Base-by-base conservation (phyloP, 2,888 invertebrate species). In the Perdita meconis region DNA sequence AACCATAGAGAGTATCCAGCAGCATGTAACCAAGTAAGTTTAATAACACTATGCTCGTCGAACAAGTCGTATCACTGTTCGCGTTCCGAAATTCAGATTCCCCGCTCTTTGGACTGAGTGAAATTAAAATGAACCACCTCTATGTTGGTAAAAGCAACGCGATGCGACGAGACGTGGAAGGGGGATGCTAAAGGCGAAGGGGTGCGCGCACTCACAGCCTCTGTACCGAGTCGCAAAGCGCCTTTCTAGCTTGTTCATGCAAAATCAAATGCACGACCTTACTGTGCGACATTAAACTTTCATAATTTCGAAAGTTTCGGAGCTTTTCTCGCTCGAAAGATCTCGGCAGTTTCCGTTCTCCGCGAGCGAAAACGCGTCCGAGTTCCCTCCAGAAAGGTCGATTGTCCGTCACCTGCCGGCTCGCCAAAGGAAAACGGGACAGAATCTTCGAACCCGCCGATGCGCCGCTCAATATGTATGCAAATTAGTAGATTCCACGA, bases 401-500 rank as follows among this genome's bases (percentile, higher is more conserved):
- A 30, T 30, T 30, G 30, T 30, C 30, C 30, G 30, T 30, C 6
- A 6, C 6, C 2, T 6, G 3, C 30, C 30, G 30, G 6, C 2
- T 30, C 3, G 30, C 3, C 30, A 30, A 30, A 30, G 30, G 3
- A 4, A 6, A n/a, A 30, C 3, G 30, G 30, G 6, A 30, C 30
- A 30, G 30, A 30, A 30, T 30, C 71, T 67, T 53, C 63, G 64
- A 44, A 19, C 65, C n/a, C 13, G 16, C 36, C 73, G 64, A 53
- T 66, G 55, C 57, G 61, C 50, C 70, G 67, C 60, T 75, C 83
- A 80, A 87, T 87, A 84, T 85, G 69, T 82, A 87, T 85, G 86
- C 80, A 85, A 83, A 86, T 83, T 65, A 76, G 69, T 24, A 30
- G 57, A 19, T 30, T 51, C 57, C 60, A 65, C 81, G 76, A 76